A percentile compares a stretch with the other conserved stretches of the same genome.
phyloP scores from a whole-genome alignment of 2,888 invertebrate genomes.

The Ophion ventricosus region DNA sequence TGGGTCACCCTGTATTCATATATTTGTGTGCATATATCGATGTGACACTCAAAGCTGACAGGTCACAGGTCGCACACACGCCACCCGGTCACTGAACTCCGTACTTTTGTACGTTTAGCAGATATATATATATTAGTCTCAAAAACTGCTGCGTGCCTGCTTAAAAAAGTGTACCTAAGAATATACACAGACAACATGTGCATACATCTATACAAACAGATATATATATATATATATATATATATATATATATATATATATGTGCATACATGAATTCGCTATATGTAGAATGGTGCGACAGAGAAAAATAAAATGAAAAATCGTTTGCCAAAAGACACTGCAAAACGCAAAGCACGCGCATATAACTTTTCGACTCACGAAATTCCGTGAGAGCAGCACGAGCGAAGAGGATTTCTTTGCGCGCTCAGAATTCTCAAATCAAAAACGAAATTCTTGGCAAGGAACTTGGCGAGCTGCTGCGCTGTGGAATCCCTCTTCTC shows the following conservation, averaged over 20 bases:
- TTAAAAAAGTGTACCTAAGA: conserved; percentile 32
- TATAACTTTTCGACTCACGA: conserved; percentile 64
- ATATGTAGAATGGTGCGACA: conserved; percentile 7
- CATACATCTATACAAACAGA: conserved; percentile 5
- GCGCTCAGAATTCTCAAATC: conserved; percentile 62
- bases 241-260: not conserved
- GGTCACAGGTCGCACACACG: conserved; percentile 50
- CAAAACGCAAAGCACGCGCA: conserved; percentile 32
- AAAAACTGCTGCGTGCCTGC: conserved; percentile 45
- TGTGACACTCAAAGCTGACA: conserved; percentile 29
- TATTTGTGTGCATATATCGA: conserved; percentile 11
- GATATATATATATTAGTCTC: conserved; percentile 21
- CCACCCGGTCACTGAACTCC: conserved; percentile 57
- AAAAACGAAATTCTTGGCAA: conserved; percentile 67
- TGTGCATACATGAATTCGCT: conserved; percentile 5
- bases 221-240: conserved; percentile 10
- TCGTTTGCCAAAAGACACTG: conserved; percentile 44
- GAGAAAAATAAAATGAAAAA: conserved; percentile 50
- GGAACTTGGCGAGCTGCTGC: conserved; percentile 33
- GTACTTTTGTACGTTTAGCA: conserved; percentile 42
- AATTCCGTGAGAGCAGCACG: conserved; percentile 52
- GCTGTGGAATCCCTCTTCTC: conserved; percentile 37
- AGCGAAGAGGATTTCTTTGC: conserved; percentile 56
- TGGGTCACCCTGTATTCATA: not conserved
- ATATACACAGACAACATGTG: conserved; percentile 17